A percentile compares a stretch with the other conserved stretches of the same genome.
Conservation (phyloP, 2,113 vertebrate genomes). For the Aleadryas rufinucha region DNA sequence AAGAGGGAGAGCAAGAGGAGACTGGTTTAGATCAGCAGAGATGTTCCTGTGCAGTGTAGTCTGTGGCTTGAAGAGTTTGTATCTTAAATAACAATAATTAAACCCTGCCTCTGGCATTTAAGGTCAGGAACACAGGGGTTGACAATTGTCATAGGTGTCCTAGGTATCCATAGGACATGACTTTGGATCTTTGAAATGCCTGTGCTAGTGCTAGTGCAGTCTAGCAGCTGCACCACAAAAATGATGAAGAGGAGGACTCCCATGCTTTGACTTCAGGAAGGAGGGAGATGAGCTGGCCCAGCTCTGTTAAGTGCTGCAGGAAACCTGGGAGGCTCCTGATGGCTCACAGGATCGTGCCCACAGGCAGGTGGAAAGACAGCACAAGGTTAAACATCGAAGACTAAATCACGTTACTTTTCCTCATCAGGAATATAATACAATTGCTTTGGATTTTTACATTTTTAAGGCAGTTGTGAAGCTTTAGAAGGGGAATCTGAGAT, state of each 20-base stretch:
- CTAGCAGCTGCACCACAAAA: neutral
- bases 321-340: neutral
- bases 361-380: neutral
- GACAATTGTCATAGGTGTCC: neutral
- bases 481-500: neutral
- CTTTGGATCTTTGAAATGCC: neutral
- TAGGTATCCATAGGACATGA: neutral
- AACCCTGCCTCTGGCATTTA: neutral
- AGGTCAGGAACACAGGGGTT: neutral
- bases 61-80: neutral
- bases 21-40: neutral
- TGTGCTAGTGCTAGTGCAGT: no score
- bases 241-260: neutral
- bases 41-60: neutral
- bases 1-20: neutral
- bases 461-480: neutral
- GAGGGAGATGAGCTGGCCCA: neutral
- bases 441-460: slow-evolving; percentile 7
- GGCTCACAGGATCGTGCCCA: neutral
- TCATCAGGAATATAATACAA: neutral
- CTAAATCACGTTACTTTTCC: neutral
- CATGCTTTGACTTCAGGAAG: neutral
- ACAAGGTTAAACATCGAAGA: neutral
- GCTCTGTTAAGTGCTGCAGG: neutral
- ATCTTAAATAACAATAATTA: neutral